Percentiles rank a stretch among this genome's conserved stretches.
These are phyloP conservation scores for Drosophila ezoana DNA, from an alignment of 2,888 invertebrate species.

Conservation along the genomic window DNA sequence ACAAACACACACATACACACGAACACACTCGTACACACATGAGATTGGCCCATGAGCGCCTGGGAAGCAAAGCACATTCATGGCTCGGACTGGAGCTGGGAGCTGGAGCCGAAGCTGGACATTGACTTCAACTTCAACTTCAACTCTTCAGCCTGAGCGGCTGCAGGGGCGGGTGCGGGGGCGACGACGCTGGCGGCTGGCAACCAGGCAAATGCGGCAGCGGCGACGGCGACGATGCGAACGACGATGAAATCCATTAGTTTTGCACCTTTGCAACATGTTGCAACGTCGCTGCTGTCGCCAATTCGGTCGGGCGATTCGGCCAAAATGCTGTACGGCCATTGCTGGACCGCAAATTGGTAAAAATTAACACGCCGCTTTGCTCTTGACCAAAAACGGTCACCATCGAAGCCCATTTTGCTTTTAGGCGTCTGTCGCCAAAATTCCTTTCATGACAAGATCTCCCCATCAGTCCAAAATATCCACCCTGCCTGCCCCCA, in stretches of 20 bases:
- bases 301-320: conserved; percentile 30
- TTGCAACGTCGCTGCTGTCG: conserved; percentile 56
- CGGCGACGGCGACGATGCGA: conserved; percentile 43
- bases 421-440: conserved; percentile 82
- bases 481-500: background rate
- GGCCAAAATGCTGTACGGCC: conserved; percentile 64
- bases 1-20: conserved; percentile 44
- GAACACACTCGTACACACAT: conserved; percentile 2
- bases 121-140: conserved; percentile 64
- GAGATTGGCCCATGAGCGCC: conserved; percentile 65
- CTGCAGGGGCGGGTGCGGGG: conserved; percentile 14
- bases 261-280: conserved; percentile 81
- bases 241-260: conserved; percentile 80
- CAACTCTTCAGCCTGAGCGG: conserved; percentile 16
- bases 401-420: conserved; percentile 80
- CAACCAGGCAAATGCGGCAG: conserved; percentile 42
- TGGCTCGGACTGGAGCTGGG: conserved; percentile 53
- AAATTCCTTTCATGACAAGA: conserved; percentile 79
- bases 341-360: conserved; percentile 75
- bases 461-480: conserved; percentile 35
- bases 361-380: conserved; percentile 82
- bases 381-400: conserved; percentile 82
- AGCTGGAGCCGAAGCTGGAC: conserved; percentile 60
- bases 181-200: conserved; percentile 12
- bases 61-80: conserved; percentile 81